Percentiles rank a stretch among this genome's conserved stretches.
Evolutionary conservation across 2,113 vertebrate genomes (phyloP).

Genomic region (Microcebus jonahi): DNA sequence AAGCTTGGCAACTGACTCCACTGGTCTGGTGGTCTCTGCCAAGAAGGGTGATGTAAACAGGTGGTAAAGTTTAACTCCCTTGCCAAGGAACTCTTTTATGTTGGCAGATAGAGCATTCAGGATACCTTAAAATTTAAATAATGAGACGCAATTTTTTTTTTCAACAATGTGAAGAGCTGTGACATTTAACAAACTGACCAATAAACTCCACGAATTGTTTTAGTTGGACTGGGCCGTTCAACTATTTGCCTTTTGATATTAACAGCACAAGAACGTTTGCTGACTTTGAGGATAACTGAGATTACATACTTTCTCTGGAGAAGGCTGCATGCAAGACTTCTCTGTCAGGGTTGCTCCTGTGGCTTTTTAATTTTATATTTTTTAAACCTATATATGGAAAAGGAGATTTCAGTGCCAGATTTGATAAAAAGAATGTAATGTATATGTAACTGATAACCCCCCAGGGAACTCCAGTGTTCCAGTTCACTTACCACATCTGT

Average conservation of each 20-base stretch:
- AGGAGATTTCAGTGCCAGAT: conserved; percentile 37
- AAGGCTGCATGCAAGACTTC: conserved; percentile 50
- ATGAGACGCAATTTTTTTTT: not conserved
- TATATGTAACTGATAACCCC: not conserved
- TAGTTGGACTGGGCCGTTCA: not conserved
- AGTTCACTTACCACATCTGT: not conserved
- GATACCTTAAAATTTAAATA: conserved; percentile 62
- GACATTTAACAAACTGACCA: conserved; percentile 56
- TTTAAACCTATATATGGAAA: conserved; percentile 30
- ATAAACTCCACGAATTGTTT: conserved; percentile 36
- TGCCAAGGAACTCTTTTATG: not conserved
- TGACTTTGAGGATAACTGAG: conserved; percentile 5
- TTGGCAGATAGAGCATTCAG: not conserved
- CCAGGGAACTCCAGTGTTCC: not conserved
- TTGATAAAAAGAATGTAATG: conserved; percentile 16
- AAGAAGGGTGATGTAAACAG: conserved; percentile 23
- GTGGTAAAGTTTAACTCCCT: not conserved
- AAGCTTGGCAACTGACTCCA: not conserved
- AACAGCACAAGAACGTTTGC: not conserved
- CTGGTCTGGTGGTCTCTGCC: conserved; percentile 40
- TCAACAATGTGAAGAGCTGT: conserved; percentile 74
- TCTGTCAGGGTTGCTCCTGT: conserved; percentile 52
- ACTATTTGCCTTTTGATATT: not conserved
- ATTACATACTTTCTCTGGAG: not conserved
- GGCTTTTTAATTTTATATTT: conserved; percentile 52